Conservation (phyloP, 2,888 invertebrate genomes). For the Sinelater perroti region DNA sequence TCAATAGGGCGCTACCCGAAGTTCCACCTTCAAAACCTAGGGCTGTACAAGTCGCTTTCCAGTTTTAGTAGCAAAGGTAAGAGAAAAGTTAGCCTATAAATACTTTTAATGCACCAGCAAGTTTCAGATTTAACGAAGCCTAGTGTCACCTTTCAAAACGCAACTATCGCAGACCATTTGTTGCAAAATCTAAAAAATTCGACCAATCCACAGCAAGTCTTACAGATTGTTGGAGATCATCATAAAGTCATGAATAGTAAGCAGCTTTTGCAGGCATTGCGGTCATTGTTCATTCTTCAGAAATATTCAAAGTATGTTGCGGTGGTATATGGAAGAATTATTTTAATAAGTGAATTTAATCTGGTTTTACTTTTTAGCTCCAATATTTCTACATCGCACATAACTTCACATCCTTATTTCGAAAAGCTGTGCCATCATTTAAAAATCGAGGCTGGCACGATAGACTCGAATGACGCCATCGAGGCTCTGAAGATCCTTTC, state of each 20-base stretch:
- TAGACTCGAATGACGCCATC: slow-evolving; percentile 65
- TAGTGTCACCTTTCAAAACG: slow-evolving; percentile 5
- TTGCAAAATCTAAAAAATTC: slow-evolving; percentile 62
- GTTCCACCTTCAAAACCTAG: background rate
- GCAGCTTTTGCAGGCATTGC: slow-evolving; percentile 67
- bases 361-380: slow-evolving; percentile 49
- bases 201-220: slow-evolving; percentile 58
- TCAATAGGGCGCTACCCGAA: background rate
- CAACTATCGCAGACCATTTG: slow-evolving; percentile 58
- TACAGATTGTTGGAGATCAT: slow-evolving; percentile 61
- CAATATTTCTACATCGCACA: slow-evolving; percentile 56
- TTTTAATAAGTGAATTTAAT: too few relatives aligned
- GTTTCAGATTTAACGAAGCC: slow-evolving; percentile 25
- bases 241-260: slow-evolving; percentile 63
- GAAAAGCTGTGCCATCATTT: slow-evolving; percentile 67
- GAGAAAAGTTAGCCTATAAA: background rate
- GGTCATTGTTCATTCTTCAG: slow-evolving; percentile 66
- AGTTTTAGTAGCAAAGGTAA: slow-evolving; percentile 6
- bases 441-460: slow-evolving; percentile 63
- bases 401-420: slow-evolving; percentile 67
- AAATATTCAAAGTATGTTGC: slow-evolving; percentile 61
- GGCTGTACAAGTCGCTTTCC: background rate
- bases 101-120: background rate
- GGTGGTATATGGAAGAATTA: too few relatives aligned
- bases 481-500: slow-evolving; percentile 68